phyloP scores from a whole-genome alignment of 2,797 vertebrate species.

The Malurus leucopterus region DNA sequence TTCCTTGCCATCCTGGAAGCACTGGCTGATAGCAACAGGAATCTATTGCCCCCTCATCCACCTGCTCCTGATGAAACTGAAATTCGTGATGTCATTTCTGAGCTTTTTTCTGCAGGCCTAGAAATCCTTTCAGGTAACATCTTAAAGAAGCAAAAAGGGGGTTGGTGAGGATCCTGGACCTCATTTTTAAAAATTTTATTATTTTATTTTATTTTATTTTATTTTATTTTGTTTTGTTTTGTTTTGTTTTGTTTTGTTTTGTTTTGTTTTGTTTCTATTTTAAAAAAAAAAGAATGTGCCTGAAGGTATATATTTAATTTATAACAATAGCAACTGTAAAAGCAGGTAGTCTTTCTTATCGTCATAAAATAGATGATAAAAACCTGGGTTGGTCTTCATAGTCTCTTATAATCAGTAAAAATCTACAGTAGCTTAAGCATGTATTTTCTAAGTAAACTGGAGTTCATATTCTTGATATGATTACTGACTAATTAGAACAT shows the following conservation, averaged over 20 bases:
- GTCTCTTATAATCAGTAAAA: background rate
- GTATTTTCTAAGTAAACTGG: background rate
- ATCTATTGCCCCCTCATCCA: slow-evolving; percentile 68
- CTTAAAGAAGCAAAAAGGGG: background rate
- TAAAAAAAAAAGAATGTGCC: background rate
- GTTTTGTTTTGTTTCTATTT: background rate
- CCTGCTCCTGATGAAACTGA: slow-evolving; percentile 76
- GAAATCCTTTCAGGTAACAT: slow-evolving; percentile 85
- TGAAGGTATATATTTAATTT: background rate
- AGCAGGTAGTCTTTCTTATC: background rate
- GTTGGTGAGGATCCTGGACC: background rate
- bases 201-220: too few relatives aligned
- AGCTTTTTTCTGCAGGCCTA: slow-evolving; percentile 86
- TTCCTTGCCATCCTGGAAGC: slow-evolving; percentile 88
- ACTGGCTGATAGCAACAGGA: slow-evolving; percentile 76
- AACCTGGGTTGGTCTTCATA: background rate
- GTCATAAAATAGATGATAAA: background rate
- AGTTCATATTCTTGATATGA: background rate
- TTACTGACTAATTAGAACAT: background rate
- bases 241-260: background rate
- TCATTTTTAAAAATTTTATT: background rate
- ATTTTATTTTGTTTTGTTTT: background rate
- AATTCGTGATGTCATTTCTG: slow-evolving; percentile 77
- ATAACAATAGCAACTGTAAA: background rate
- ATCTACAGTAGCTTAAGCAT: background rate